Conservation (phyloP, 2,888 invertebrate species). For the Peribatodes rhomboidaria region DNA sequence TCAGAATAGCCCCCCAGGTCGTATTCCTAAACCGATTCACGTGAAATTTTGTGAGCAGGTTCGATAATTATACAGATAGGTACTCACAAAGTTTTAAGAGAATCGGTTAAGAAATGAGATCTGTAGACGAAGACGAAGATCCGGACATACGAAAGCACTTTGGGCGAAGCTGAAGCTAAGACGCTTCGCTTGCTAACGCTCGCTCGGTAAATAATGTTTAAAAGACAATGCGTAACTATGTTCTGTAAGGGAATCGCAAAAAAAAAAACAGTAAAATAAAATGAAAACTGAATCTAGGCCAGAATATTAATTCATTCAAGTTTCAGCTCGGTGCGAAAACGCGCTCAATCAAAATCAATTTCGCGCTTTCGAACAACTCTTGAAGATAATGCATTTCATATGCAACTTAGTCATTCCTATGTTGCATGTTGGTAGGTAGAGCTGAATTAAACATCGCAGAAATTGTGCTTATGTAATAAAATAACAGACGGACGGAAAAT, state of each 20-base stretch:
- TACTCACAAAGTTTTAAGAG: too few species aligned
- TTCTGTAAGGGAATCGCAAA: neutral
- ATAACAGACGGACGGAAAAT: neutral
- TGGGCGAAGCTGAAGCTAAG: too few species aligned
- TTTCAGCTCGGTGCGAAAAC: slow-evolving; percentile 22
- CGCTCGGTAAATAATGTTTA: neutral
- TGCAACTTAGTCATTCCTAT: slow-evolving; percentile 14
- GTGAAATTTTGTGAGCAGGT: too few species aligned
- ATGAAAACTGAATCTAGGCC: slow-evolving; percentile 23
- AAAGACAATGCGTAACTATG: neutral
- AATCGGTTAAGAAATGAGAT: too few species aligned
- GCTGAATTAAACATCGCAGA: neutral
- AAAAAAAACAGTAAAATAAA: neutral
- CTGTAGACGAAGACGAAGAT: neutral
- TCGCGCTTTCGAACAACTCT: slow-evolving; percentile 39
- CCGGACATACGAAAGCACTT: too few species aligned
- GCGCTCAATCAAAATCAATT: slow-evolving; percentile 43
- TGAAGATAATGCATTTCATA: slow-evolving; percentile 35
- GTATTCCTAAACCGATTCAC: too few species aligned
- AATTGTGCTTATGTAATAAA: neutral
- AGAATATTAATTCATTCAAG: slow-evolving; percentile 11
- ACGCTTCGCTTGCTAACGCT: too few species aligned
- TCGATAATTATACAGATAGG: too few species aligned
- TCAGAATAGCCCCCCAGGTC: too few species aligned
- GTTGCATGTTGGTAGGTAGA: neutral